These are phyloP conservation scores for Beris chalybata DNA, from an alignment of 2,888 invertebrate species.

Conservation along the genomic window DNA sequence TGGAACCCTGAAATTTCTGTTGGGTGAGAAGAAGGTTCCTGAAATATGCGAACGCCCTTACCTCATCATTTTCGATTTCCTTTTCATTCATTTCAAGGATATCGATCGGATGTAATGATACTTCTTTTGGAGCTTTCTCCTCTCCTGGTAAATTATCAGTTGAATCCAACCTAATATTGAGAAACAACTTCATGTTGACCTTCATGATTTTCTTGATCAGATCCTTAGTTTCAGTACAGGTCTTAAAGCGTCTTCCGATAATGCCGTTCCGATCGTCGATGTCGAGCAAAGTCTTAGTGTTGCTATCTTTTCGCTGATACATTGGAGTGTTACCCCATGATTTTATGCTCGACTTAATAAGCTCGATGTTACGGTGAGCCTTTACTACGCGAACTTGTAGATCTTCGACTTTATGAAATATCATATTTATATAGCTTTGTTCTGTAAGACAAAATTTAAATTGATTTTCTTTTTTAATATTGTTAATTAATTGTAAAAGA, in stretches of 20 bases:
- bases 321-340: constrained; percentile 76
- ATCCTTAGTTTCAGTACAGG: constrained; percentile 59
- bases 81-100: background rate
- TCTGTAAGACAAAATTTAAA: constrained; percentile 52
- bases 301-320: constrained; percentile 72
- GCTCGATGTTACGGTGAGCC: constrained; percentile 68
- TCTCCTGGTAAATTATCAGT: constrained; percentile 20
- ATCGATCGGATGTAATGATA: background rate
- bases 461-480: background rate
- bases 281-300: constrained; percentile 61
- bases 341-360: constrained; percentile 62
- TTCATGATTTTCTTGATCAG: constrained; percentile 63
- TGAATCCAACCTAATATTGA: constrained; percentile 60
- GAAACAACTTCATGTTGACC: constrained; percentile 70
- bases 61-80: background rate
- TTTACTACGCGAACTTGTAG: constrained; percentile 69
- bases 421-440: constrained; percentile 69
- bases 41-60: background rate
- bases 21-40: too few relatives aligned
- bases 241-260: constrained; percentile 46
- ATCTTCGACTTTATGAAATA: constrained; percentile 69
- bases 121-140: constrained; percentile 47
- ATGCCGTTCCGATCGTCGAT: constrained; percentile 50
- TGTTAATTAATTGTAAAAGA: background rate
- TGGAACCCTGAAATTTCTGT: background rate